Evolutionary conservation across 1,140 invertebrate species (phyloP), one percentile per base, ranked within the genome.

Genomic region (Bursaphelenchus mucronatus): DNA sequence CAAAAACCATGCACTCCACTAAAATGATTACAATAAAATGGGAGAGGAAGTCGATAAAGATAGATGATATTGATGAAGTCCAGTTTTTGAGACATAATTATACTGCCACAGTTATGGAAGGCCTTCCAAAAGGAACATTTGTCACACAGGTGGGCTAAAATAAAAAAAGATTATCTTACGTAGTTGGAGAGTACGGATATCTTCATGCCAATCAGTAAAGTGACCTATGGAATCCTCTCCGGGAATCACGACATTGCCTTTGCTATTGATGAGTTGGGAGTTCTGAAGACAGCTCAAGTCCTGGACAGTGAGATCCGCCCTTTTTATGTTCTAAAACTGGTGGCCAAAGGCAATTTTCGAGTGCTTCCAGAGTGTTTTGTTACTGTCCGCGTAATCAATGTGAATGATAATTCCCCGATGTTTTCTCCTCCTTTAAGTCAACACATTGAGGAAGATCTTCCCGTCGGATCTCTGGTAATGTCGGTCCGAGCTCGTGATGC

Each of bases 81-180:
- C 17, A 61, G 43, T 72, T 72, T 39, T 51, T 64, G 15, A 68
- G 66, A 10, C 66, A 59, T 41, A 65, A 69, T 13, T 69, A 71
- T 53, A 51, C 41, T 21, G 67, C 66, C 21, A 46, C 54, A 39
- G 56, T 72, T 6, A 47, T 53, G 8, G 70, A 72, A 64, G 67
- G 72, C 13, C 69, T 56, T 15, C 73, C 70, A 9, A 54, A 47
- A 30, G 74, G 69, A 6, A 70, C 75, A 76, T 71, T 75, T 56
- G 73, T 71, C 9, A 67, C 67, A 13, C 69, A 71, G 53, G 66
- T 71, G n/a, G 49, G 63, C 19, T n/a, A 4, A 21, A 54, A 54
- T 54, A 49, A 49, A 30, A 30, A 30, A 30, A 30, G 53, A 55
- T 55, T 8, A 8, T 8, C n/a, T 53, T 61, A 70, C 71, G 0